These are phyloP conservation scores for Anthoptus insignis DNA, from an alignment of 2,888 invertebrate species.

Conservation along the genomic window DNA sequence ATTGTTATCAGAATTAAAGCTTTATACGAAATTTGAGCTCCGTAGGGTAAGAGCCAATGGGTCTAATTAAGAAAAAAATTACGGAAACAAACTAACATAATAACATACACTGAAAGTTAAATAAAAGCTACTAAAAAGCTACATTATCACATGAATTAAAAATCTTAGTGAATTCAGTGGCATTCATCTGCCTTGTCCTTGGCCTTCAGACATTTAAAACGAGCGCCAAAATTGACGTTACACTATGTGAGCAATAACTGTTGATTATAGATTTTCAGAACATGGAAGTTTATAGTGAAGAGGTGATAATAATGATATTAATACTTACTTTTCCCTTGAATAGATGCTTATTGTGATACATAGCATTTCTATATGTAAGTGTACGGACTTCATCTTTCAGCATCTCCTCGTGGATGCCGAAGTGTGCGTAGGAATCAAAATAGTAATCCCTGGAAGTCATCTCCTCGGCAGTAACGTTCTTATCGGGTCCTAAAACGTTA, in stretches of 20 bases:
- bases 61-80: too few relatives aligned
- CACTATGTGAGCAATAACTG: too few relatives aligned
- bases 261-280: too few relatives aligned
- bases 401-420: conserved; percentile 99
- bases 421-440: conserved; percentile 99
- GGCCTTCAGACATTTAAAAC: conserved; percentile 21
- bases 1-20: too few relatives aligned
- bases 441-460: conserved; percentile 99
- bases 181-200: conserved; percentile 10
- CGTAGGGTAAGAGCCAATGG: too few relatives aligned
- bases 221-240: conserved; percentile 28
- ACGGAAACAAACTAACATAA: too few relatives aligned
- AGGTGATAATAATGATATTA: too few relatives aligned
- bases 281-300: neutral
- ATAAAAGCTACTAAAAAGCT: too few relatives aligned
- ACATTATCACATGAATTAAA: neutral
- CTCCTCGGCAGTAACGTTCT: conserved; percentile 93
- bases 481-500: conserved; percentile 72
- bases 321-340: conserved; percentile 93
- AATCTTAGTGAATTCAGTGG: neutral
- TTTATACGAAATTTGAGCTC: too few relatives aligned
- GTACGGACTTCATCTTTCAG: conserved; percentile 99
- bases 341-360: conserved; percentile 99
- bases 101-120: too few relatives aligned
- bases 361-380: conserved; percentile 98